Evolutionary conservation across 2,797 vertebrate genomes (phyloP), one percentile per base, ranked within the genome.

Genomic region (Odontamblyopus lacepedii): DNA sequence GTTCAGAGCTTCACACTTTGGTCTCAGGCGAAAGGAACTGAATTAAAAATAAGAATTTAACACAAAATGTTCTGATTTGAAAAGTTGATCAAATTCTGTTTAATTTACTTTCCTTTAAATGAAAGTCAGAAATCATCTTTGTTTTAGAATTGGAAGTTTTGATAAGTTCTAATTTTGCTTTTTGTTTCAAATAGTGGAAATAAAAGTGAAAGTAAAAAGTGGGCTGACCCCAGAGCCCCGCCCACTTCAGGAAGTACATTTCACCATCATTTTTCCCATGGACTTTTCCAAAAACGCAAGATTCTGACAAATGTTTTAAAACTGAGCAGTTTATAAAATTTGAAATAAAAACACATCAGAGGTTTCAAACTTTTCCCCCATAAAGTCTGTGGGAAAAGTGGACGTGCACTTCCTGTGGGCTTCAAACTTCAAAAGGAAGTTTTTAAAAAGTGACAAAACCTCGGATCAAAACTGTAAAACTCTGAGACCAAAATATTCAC

Each of bases 401-500:
- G 30, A 30, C 30, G 30, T 30, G 32, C 5, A 35, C 32, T 35
- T 35, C 32, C 32, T 35, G 32, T 35, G 32, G 6, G 6, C 32
- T 35, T 1, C 32, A 35, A 44, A 44, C 41, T 2, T 60, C 16
- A 30, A 19, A 16, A 61, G 59, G 29, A 30, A 18, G 59, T 61
- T 61, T 6, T 61, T 30, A 0, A 16, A 60, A 30, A 60, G 19
- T 53, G 18, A n/a, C 18, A 53, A 53, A 53, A 7, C 51, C 50
- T 5, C 7, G 18, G 6, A 7, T n/a, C 6, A 59, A 59, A 59
- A 59, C 1, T 16, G 13, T 26, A 32, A 57, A 11, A 32, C 15
- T 59, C 56, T 26, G 56, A 59, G 30, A 35, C 60, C 60, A 63
- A 63, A 41, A 41, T 6, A 13, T 63, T 63, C 62, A 64, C 63